A percentile compares a stretch with the other conserved stretches of the same genome.
phyloP scores from a whole-genome alignment of 2,113 vertebrate species.

The Sialia sialis region DNA sequence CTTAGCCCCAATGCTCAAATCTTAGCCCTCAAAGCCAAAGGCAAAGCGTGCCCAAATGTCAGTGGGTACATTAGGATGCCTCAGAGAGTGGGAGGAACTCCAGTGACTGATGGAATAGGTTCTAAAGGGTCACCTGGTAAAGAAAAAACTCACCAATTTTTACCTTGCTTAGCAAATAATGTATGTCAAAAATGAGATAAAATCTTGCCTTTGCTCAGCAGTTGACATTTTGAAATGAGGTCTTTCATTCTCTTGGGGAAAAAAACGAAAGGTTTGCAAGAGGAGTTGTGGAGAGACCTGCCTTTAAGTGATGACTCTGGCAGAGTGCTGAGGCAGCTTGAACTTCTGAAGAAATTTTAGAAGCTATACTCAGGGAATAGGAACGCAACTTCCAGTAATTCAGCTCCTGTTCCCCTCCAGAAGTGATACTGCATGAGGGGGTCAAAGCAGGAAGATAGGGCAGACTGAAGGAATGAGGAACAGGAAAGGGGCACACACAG shows the following conservation, averaged over 20 bases:
- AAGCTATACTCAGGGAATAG: neutral
- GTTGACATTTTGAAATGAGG: neutral
- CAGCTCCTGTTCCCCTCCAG: accelerated
- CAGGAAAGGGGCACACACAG: neutral
- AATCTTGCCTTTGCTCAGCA: neutral
- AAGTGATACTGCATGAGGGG: neutral
- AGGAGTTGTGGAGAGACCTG: neutral
- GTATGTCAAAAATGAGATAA: neutral
- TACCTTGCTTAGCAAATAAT: neutral
- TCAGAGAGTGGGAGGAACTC: neutral
- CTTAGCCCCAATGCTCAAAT: neutral
- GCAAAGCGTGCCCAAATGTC: neutral
- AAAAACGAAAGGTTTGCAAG: neutral
- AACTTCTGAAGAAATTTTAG: neutral
- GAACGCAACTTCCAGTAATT: neutral
- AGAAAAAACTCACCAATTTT: neutral
- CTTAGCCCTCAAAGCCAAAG: neutral
- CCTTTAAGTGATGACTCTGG: neutral
- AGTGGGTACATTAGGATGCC: neutral
- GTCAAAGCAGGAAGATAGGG: neutral
- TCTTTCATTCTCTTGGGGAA: neutral
- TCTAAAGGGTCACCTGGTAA: neutral
- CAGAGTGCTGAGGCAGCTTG: neutral
- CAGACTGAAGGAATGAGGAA: neutral
- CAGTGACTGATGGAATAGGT: neutral